Conservation (phyloP, 2,797 vertebrate genomes). For the Mareca penelope region DNA sequence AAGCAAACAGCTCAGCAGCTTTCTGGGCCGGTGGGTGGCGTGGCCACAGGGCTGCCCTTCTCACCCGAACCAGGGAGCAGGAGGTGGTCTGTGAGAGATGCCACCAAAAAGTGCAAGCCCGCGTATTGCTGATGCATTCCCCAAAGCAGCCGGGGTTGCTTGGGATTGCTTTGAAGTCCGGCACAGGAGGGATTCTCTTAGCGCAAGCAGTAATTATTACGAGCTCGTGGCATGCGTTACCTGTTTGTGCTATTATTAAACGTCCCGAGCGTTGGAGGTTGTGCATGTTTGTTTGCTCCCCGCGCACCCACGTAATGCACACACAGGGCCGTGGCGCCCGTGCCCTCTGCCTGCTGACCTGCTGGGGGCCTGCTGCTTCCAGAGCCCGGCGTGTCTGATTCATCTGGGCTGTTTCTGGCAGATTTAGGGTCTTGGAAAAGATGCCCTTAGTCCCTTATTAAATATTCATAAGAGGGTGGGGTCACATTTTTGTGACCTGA, state of each 20-base stretch:
- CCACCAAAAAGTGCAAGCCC: conserved; percentile 2
- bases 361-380: conserved; percentile 46
- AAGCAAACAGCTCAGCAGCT: not conserved
- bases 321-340: too few relatives aligned
- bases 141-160: not conserved
- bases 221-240: not conserved
- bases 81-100: not conserved
- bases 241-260: not conserved
- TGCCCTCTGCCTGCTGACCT: conserved; percentile 10
- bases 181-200: conserved; percentile 23
- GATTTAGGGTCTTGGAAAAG: conserved; percentile 71
- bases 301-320: not conserved
- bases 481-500: conserved; percentile 73
- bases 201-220: not conserved
- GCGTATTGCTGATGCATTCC: not conserved
- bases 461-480: conserved; percentile 81
- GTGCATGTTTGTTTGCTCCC: not conserved
- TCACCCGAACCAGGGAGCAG: not conserved
- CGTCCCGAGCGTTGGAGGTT: accelerated
- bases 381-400: conserved; percentile 56
- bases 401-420: conserved; percentile 48
- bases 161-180: not conserved
- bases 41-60: not conserved
- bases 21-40: not conserved
- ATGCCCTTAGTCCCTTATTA: conserved; percentile 66